Percentiles rank a stretch among this genome's conserved stretches.
These are phyloP conservation scores for Thymelicus acteon DNA, from an alignment of 2,888 invertebrate genomes.

Conservation along the genomic window DNA sequence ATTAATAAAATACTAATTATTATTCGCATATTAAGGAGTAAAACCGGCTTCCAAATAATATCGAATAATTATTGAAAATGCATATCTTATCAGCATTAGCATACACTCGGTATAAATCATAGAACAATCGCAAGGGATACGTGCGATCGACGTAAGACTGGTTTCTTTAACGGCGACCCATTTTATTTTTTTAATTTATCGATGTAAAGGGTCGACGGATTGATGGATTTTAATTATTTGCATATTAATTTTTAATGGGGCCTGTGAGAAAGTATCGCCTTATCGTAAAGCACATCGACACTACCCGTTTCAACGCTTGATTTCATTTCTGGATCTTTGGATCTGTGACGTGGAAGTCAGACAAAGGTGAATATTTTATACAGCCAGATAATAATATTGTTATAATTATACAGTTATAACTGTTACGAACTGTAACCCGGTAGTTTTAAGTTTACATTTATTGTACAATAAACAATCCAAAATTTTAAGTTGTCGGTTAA, in stretches of 20 bases:
- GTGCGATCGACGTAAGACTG: conserved; percentile 58
- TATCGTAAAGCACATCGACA: conserved; percentile 27
- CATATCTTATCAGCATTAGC: conserved; percentile 59
- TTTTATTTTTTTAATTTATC: conserved; percentile 76
- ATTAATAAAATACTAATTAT: conserved; percentile 77
- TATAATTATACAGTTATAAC: not conserved
- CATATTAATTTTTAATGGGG: conserved; percentile 65
- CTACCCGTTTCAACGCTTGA: conserved; percentile 29
- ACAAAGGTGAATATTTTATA: not conserved
- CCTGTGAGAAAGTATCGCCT: conserved; percentile 65
- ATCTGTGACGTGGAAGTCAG: not conserved
- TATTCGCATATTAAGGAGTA: conserved; percentile 81
- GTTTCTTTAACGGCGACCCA: conserved; percentile 61
- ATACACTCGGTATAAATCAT: conserved; percentile 81
- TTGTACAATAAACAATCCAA: too few species aligned
- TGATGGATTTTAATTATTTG: conserved; percentile 71
- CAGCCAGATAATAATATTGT: not conserved
- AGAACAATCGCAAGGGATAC: conserved; percentile 76
- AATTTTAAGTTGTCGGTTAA: too few species aligned
- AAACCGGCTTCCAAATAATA: conserved; percentile 55
- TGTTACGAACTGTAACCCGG: not conserved
- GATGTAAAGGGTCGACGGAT: conserved; percentile 59
- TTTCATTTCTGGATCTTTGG: conserved; percentile 19
- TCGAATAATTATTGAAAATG: conserved; percentile 57
- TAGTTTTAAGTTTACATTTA: not conserved